These are phyloP conservation scores for Drosophila colorata DNA, from an alignment of 2,888 invertebrate species.

Conservation along the genomic window DNA sequence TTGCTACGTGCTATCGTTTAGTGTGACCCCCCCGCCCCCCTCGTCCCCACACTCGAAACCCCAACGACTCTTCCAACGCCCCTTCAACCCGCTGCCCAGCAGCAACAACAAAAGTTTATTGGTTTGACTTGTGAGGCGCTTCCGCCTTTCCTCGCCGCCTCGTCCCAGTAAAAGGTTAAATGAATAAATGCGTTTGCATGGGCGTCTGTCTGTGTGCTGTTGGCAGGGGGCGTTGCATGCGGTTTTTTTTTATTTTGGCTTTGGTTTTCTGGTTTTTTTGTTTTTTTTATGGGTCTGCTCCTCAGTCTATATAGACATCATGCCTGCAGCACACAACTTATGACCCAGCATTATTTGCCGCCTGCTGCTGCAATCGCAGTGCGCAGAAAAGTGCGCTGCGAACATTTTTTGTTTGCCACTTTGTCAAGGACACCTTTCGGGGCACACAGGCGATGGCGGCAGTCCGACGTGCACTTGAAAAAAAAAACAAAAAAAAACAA, in stretches of 20 bases:
- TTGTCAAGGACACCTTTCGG: slow-evolving; percentile 50
- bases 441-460: neutral
- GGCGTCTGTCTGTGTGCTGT: slow-evolving; percentile 1
- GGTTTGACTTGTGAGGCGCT: slow-evolving; percentile 61
- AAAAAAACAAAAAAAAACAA: neutral
- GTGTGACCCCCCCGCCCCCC: slow-evolving; percentile 13
- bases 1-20: slow-evolving; percentile 67
- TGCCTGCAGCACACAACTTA: slow-evolving; percentile 62
- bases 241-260: neutral
- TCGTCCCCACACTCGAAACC: too few species aligned
- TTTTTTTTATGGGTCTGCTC: slow-evolving; percentile 5
- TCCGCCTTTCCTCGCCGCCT: slow-evolving; percentile 10
- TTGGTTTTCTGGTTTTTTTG: neutral
- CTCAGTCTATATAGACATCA: slow-evolving; percentile 55
- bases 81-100: neutral
- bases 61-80: neutral
- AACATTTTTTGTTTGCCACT: slow-evolving; percentile 54
- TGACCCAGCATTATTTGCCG: slow-evolving; percentile 60
- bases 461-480: slow-evolving; percentile 12
- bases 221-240: slow-evolving; percentile 2
- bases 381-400: slow-evolving; percentile 49
- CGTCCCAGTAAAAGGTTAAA: slow-evolving; percentile 48
- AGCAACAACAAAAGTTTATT: slow-evolving; percentile 56
- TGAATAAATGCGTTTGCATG: slow-evolving; percentile 57
- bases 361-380: slow-evolving; percentile 30